Conservation (phyloP, 2,797 vertebrate species). For the Crocodylus rhombifer region DNA sequence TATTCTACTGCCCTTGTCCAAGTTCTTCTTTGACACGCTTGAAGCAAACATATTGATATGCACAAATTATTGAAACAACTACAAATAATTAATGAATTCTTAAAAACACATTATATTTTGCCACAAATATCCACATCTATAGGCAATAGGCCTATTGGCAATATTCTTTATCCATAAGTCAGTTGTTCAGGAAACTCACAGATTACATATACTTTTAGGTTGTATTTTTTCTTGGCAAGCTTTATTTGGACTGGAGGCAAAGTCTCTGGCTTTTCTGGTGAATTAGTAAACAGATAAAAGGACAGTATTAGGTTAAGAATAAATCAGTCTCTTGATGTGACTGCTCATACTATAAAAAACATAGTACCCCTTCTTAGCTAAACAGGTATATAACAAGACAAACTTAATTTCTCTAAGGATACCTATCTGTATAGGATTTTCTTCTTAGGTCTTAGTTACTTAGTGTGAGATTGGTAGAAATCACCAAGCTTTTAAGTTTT, state of each 20-base stretch:
- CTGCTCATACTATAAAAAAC: background rate
- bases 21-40: background rate
- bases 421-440: background rate
- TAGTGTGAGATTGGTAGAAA: background rate
- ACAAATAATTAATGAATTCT: background rate
- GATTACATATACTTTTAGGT: background rate
- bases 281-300: background rate
- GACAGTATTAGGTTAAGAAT: background rate
- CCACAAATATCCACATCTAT: background rate
- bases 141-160: background rate
- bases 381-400: background rate
- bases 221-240: background rate
- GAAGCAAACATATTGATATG: background rate
- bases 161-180: background rate
- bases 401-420: background rate
- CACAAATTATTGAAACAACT: background rate
- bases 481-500: background rate
- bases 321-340: background rate
- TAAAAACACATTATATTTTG: background rate
- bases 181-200: background rate
- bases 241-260: background rate
- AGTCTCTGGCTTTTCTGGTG: background rate
- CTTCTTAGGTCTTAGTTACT: background rate
- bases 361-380: background rate
- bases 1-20: background rate